A percentile compares a stretch with the other conserved stretches of the same genome.
These are phyloP conservation scores for Amphimallon solstitiale DNA, from an alignment of 2,888 invertebrate species.

Conservation along the genomic window DNA sequence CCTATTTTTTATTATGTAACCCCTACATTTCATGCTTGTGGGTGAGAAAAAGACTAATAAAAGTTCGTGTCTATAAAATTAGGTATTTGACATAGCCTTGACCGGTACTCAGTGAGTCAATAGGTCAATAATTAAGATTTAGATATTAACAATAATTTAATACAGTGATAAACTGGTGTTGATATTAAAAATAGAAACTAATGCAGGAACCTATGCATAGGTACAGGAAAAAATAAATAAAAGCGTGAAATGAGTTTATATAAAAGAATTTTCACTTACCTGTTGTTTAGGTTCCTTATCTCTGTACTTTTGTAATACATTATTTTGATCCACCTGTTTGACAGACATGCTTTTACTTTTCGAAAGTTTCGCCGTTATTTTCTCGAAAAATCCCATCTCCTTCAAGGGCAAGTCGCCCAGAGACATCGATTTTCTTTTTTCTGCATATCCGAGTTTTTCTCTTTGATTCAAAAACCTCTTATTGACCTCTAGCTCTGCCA, in stretches of 20 bases:
- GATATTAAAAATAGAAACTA: no score
- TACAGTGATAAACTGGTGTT: no score
- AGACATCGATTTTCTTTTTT: conserved; percentile 32
- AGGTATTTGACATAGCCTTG: no score
- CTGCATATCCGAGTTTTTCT: conserved; percentile 4
- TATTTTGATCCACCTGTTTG: background rate
- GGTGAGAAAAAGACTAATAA: no score
- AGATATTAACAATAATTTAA: no score
- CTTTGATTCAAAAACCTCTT: conserved; percentile 20
- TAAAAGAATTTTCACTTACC: background rate
- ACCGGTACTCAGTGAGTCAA: no score
- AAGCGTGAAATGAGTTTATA: background rate
- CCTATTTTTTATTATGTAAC: no score
- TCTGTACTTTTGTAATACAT: conserved; percentile 6
- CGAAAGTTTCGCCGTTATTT: conserved; percentile 27
- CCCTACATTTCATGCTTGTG: no score
- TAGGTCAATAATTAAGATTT: no score
- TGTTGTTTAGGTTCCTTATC: background rate
- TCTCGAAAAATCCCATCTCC: conserved; percentile 14
- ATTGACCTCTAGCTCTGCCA: conserved; percentile 11
- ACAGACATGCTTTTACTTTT: conserved; percentile 25
- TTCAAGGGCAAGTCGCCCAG: conserved; percentile 24
- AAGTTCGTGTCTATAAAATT: no score
- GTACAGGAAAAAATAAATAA: background rate
- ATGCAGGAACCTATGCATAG: no score